Evolutionary conservation across 2,888 invertebrate genomes (phyloP).

Genomic region (Erpobdella octoculata): DNA sequence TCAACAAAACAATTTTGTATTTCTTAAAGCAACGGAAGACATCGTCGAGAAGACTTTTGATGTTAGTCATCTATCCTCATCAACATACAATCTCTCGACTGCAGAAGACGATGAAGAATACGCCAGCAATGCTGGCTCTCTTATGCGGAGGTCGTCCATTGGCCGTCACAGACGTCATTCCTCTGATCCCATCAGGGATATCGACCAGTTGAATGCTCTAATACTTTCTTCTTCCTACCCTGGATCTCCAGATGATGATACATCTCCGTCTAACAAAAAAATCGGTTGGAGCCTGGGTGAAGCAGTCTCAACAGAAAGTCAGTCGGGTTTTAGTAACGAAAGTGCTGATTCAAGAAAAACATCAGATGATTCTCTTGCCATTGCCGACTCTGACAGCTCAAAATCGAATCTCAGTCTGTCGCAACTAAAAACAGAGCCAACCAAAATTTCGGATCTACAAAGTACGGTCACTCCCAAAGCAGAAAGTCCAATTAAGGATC

Average conservation of each 20-base stretch:
- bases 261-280: neutral
- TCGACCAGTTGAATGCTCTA: neutral
- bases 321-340: neutral
- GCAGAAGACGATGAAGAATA: neutral
- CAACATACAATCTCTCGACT: neutral
- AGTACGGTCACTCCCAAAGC: neutral
- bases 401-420: neutral
- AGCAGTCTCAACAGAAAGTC: no score
- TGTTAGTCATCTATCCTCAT: no score
- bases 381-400: neutral
- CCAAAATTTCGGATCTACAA: neutral
- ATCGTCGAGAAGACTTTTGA: no score
- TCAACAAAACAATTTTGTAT: no score
- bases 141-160: neutral
- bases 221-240: neutral
- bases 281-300: neutral
- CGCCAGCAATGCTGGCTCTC: neutral
- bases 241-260: neutral
- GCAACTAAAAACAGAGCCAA: no score
- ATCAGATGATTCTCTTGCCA: neutral
- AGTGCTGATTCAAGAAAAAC: neutral
- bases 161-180: neutral
- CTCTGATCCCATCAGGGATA: neutral
- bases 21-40: no score
- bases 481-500: neutral